phyloP scores from a whole-genome alignment of 2,888 invertebrate genomes.

The Brenthis daphne region DNA sequence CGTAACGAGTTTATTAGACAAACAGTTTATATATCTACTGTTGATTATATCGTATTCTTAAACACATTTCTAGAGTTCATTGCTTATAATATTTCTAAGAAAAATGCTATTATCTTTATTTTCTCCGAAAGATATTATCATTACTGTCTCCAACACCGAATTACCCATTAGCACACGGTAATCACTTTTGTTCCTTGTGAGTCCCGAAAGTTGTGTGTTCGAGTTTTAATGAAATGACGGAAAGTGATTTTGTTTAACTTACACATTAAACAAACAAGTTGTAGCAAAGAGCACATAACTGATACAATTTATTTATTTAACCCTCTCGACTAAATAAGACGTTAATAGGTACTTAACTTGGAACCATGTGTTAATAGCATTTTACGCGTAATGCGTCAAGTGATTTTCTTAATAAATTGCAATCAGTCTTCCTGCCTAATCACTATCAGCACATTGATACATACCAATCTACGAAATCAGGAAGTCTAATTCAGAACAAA shows the following conservation, averaged over 20 bases:
- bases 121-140: neutral
- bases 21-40: no score
- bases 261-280: neutral
- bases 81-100: neutral
- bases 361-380: no score
- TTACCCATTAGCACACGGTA: constrained; percentile 20
- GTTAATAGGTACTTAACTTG: no score
- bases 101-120: neutral
- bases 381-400: no score
- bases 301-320: neutral
- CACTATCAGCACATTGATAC: no score
- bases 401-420: no score
- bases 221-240: constrained; percentile 16
- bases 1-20: no score
- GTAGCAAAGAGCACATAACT: neutral
- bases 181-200: constrained; percentile 25
- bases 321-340: no score
- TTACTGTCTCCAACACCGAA: constrained; percentile 6
- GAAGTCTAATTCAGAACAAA: no score
- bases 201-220: constrained; percentile 15
- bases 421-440: no score
- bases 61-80: neutral
- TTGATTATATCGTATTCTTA: no score
- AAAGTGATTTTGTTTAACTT: constrained; percentile 12
- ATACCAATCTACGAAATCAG: no score